Evolutionary conservation across 2,797 vertebrate genomes (phyloP), one percentile per base, ranked within the genome.

Genomic region (Myotis daubentonii): DNA sequence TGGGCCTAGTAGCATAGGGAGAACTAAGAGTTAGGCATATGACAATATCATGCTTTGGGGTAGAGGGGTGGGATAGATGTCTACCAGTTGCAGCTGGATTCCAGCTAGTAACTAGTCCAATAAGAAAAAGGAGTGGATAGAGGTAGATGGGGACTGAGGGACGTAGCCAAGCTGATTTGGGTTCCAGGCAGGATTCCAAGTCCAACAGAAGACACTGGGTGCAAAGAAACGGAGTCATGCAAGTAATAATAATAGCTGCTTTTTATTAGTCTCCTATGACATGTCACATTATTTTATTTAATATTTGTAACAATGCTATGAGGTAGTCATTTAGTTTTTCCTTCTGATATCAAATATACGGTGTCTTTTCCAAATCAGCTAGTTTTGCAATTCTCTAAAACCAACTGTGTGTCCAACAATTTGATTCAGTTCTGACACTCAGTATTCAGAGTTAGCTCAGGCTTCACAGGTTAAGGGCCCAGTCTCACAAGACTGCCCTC

Each of bases 41-140:
- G 28, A 13, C 20, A 55, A 30, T 62, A 66, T 28, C 12, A 36
- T 65, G 10, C 5, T 94, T 93, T 87, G 30, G 9, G 9, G 17
- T 80, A 72, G 41, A 17, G 62, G 60, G 19, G 28, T 87, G 8
- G 16, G 66, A 53, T 71, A 9, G 30, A 16, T 74, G 6, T 76
- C 36, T 89, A 47, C 55, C 51, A 38, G 28, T 83, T 87, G 92
- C 44, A 66, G 13, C 33, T 82, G 12, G 9, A 79, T 62, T 83
- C 90, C 12, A 84, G 30, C 38, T 86, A 65, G 38, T 87, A 51
- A n/a, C 66, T 87, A 66, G n/a, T 74, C 8, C 17, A 75, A 93
- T 85, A 93, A 8, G 33, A 93, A 95, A 95, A 71, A 88, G 22
- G 10, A 93, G 19, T 57, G 53, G 28, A 44, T 89, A 74, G 25